Base-by-base conservation (phyloP, 92 coral and sea anemone genomes). In the Zoanthus sansibaricus region DNA sequence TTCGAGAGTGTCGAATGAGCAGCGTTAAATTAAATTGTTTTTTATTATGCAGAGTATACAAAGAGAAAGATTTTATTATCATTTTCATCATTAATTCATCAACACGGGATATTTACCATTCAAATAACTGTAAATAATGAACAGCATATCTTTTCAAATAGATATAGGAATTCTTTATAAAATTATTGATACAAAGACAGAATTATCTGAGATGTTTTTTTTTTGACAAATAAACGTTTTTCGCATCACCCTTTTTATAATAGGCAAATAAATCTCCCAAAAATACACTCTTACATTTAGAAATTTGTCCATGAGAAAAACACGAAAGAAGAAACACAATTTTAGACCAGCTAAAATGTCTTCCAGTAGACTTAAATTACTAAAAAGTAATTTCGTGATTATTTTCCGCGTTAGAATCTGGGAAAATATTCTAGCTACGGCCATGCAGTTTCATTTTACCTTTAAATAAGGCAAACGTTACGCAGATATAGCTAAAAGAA, bases 291-390 rank as follows among this genome's bases (percentile, higher is more conserved):
- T 76, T 54, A 62, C 9, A 25, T 25, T 47, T 62, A 42, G 17
- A 64, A 80, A 80, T 17, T 67, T 46, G 9, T 80, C 33, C 30
- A 47, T 62, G 85, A n/a, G 42, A 37, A 2, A 37, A 37, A 37
- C 83, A 62, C 16, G 45, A 62, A 11, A 46, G 15, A 47, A 66
- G 75, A 70, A 80, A 49, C 21, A 20, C 31, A 64, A 13, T 80
- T 64, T 46, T 80, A 80, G 85, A 62, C 85, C 85, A 66, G 85
- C 85, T 80, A 80, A 80, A 80, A 80, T 49, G 46, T 5, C 66
- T 80, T 46, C 51, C 75, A 10, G 61, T 80, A 62, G 10, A 67
- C 10, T 64, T 3, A 30, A 80, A 64, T 80, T 25, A 66, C 75
- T 66, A 49, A 45, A 80, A 79, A 67, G 52, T 46, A 49, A 30